A percentile compares a stretch with the other conserved stretches of the same genome.
Conservation (phyloP, 1,140 invertebrate genomes). For the Batillaria attramentaria region DNA sequence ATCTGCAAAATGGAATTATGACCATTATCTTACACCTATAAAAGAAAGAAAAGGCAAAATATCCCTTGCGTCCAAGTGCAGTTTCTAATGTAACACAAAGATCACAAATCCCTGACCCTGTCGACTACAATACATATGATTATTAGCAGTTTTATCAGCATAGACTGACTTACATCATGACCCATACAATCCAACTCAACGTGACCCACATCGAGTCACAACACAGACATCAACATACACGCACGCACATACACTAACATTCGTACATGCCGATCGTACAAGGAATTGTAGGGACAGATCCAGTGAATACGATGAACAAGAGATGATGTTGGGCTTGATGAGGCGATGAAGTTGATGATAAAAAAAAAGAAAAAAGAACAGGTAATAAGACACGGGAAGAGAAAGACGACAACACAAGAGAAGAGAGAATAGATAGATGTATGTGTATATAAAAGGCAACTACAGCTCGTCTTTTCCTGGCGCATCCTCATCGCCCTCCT, state of each 20-base stretch:
- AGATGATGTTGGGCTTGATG: not conserved
- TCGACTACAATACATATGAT: no score
- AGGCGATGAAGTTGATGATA: not conserved
- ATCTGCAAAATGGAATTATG: no score
- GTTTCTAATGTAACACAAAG: no score
- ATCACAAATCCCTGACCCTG: no score
- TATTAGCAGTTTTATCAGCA: constrained; percentile 11
- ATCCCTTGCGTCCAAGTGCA: no score
- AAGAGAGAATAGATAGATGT: not conserved
- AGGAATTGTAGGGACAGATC: no score
- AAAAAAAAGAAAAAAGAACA: constrained; percentile 12
- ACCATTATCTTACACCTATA: no score
- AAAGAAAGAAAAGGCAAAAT: no score
- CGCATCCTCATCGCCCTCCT: constrained; percentile 55
- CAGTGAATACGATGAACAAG: not conserved
- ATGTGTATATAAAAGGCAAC: constrained; percentile 10
- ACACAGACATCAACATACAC: not conserved
- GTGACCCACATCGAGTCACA: not conserved
- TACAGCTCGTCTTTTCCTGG: constrained; percentile 60
- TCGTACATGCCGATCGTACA: no score
- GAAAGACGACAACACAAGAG: no score
- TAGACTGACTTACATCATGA: no score
- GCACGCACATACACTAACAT: not conserved
- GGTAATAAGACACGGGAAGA: not conserved
- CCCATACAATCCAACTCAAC: not conserved